A percentile compares a stretch with the other conserved stretches of the same genome.
These are phyloP conservation scores for Ochropacha duplaris DNA, from an alignment of 2,888 invertebrate species.

Conservation along the genomic window DNA sequence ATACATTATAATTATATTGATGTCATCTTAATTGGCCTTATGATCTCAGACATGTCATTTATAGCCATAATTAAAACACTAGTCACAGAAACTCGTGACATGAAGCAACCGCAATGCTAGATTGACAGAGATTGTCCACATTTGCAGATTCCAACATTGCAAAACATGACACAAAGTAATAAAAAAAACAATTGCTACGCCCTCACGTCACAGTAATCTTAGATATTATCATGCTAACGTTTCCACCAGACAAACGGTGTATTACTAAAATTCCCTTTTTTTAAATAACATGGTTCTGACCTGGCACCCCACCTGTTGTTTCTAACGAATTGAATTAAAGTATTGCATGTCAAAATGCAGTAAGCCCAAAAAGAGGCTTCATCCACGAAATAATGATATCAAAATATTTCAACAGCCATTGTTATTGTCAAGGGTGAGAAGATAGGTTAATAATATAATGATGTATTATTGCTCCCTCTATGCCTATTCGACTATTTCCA, in stretches of 20 bases:
- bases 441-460: constrained; percentile 82
- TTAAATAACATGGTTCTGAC: constrained; percentile 24
- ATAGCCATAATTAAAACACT: neutral
- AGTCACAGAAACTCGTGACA: constrained; percentile 32
- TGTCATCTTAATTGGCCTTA: neutral
- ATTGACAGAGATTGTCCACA: constrained; percentile 22
- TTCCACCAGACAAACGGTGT: constrained; percentile 45
- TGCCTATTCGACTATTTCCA: constrained; percentile 64
- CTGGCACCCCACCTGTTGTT: constrained; percentile 58
- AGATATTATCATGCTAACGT: constrained; percentile 73
- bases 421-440: constrained; percentile 82
- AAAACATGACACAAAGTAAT: constrained; percentile 43
- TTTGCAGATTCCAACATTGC: constrained; percentile 24
- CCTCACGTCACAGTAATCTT: constrained; percentile 49
- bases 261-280: constrained; percentile 30
- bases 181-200: constrained; percentile 42
- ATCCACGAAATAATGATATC: constrained; percentile 73
- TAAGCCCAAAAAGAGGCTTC: constrained; percentile 60
- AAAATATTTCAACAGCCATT: constrained; percentile 77
- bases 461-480: constrained; percentile 71
- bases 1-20: neutral
- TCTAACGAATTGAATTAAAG: constrained; percentile 70
- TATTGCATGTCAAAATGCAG: constrained; percentile 74
- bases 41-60: neutral
- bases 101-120: constrained; percentile 21